These are phyloP conservation scores for Pseudochaenichthys georgianus DNA, from an alignment of 2,797 vertebrate genomes.

Conservation along the genomic window DNA sequence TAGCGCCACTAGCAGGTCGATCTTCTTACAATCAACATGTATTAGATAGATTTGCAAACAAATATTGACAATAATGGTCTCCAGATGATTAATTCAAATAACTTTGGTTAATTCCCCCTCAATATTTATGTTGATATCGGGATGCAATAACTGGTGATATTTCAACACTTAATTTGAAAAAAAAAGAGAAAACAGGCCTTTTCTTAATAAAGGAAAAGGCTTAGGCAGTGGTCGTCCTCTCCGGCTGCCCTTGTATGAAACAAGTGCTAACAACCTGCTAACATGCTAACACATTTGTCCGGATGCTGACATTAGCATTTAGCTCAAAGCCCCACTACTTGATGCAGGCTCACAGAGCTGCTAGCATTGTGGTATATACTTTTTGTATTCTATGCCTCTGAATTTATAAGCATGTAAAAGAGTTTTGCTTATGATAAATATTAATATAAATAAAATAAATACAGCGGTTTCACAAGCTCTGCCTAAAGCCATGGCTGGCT, in stretches of 20 bases:
- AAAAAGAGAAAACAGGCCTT: background rate
- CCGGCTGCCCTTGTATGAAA: no score
- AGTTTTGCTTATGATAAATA: background rate
- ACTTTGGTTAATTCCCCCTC: background rate
- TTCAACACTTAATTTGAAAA: background rate
- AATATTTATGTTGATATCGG: background rate
- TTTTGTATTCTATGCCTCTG: background rate
- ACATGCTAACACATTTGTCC: background rate
- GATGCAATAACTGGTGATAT: background rate
- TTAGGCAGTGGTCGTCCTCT: no score
- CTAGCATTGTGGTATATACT: background rate
- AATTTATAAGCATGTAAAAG: background rate
- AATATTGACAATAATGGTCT: background rate
- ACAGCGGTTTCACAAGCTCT: background rate
- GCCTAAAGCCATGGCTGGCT: background rate
- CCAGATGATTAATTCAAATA: background rate
- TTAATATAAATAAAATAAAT: background rate
- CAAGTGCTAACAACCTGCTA: no score
- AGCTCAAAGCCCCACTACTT: background rate
- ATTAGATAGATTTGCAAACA: background rate
- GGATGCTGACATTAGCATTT: background rate
- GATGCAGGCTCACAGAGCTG: background rate
- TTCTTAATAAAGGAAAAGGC: no score
- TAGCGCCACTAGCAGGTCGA: background rate
- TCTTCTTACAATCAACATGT: background rate